A percentile compares a stretch with the other conserved stretches of the same genome.
These are phyloP conservation scores for Andrena praecox DNA, from an alignment of 2,888 invertebrate species.

Conservation along the genomic window DNA sequence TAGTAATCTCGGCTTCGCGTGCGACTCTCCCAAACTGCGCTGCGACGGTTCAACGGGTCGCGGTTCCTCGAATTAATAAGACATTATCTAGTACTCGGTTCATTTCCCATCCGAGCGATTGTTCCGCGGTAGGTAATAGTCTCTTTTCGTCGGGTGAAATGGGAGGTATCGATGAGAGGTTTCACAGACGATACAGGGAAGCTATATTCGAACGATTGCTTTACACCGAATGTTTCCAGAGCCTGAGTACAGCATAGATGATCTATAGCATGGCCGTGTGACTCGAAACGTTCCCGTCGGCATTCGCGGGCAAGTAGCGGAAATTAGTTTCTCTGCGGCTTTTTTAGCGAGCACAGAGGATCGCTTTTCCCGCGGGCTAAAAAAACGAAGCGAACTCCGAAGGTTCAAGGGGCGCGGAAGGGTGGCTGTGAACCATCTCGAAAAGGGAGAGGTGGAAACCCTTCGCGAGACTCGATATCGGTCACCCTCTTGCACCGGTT, in stretches of 20 bases:
- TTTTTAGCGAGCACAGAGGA: background rate
- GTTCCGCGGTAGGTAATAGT: conserved; percentile 1
- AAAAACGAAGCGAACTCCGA: background rate
- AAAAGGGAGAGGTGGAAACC: conserved; percentile 10
- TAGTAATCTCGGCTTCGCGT: conserved; percentile 2
- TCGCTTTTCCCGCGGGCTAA: background rate
- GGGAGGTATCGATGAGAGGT: conserved; percentile 24
- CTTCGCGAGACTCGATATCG: conserved; percentile 46
- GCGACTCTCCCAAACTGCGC: background rate
- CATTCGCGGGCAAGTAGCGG: background rate
- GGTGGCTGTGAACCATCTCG: background rate
- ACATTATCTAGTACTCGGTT: background rate
- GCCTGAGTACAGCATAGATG: no score
- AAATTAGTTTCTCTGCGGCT: background rate
- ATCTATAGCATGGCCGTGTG: no score
- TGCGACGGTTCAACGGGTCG: background rate
- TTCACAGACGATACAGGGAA: no score
- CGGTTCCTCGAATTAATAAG: conserved; percentile 16
- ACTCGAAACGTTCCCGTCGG: no score
- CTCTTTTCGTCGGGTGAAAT: background rate
- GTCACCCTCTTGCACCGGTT: conserved; percentile 49
- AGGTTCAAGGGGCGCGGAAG: background rate
- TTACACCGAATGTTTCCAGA: background rate
- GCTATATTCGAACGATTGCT: no score
- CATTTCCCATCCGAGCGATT: background rate